Evolutionary conservation across 92 coral and sea anemone species (phyloP).

Genomic region (Umimayanthus chanpuru): DNA sequence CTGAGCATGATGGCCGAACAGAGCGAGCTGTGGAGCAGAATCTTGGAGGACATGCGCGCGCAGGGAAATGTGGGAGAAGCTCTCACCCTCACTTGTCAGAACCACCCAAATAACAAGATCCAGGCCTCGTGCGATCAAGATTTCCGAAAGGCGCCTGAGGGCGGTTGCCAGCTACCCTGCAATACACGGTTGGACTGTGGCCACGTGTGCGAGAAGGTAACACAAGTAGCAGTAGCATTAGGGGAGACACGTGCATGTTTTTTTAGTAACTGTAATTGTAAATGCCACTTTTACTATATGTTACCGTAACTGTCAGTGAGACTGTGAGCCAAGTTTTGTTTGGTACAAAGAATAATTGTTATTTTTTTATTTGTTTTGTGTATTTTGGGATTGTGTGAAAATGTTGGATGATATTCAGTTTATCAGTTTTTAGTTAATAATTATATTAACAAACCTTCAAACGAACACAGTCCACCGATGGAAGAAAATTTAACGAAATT

Average conservation of each 20-base stretch:
- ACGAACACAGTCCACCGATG: too few relatives aligned
- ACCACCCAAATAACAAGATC: conserved; percentile 83
- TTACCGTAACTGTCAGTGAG: too few relatives aligned
- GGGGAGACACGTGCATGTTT: neutral
- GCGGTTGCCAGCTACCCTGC: conserved; percentile 87
- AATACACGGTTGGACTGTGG: conserved; percentile 55
- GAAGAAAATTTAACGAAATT: too few relatives aligned
- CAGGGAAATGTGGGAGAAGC: conserved; percentile 65
- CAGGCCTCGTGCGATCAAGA: conserved; percentile 75
- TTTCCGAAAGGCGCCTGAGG: conserved; percentile 89
- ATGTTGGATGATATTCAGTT: too few relatives aligned
- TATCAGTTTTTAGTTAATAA: too few relatives aligned
- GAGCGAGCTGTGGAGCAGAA: conserved; percentile 69
- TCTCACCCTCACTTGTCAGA: conserved; percentile 81
- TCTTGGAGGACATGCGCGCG: conserved; percentile 77
- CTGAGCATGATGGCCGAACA: conserved; percentile 70
- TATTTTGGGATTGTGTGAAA: too few relatives aligned
- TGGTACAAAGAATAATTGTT: too few relatives aligned
- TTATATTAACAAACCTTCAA: too few relatives aligned
- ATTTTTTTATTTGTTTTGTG: too few relatives aligned
- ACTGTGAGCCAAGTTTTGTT: too few relatives aligned
- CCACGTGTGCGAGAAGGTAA: conserved; percentile 50
- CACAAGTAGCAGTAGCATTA: too few relatives aligned
- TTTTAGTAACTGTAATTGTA: neutral
- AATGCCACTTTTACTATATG: too few relatives aligned